A percentile compares a stretch with the other conserved stretches of the same genome.
phyloP scores from a whole-genome alignment of 2,113 vertebrate genomes.

The Hypocryptadius cinnamomeus region DNA sequence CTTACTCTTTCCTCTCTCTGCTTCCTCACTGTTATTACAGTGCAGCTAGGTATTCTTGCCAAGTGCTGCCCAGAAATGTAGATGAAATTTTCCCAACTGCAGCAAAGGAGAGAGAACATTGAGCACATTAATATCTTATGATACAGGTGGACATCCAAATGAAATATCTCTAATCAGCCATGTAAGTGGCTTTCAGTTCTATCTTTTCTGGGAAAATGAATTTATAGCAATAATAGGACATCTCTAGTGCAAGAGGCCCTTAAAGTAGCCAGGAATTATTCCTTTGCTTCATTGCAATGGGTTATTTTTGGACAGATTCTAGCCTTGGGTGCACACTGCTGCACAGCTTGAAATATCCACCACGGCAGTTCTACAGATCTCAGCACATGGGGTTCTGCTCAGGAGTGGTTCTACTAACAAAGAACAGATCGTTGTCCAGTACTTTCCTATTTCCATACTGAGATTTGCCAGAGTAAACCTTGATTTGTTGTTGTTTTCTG shows the following conservation, averaged over 20 bases:
- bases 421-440: neutral
- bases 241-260: neutral
- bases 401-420: neutral
- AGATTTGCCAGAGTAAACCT: neutral
- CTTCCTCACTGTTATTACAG: neutral
- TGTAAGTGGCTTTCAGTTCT: slow-evolving; percentile 13
- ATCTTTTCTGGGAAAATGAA: neutral
- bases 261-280: neutral
- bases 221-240: neutral
- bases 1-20: neutral
- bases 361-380: neutral
- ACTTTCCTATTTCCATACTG: neutral
- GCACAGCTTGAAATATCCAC: neutral
- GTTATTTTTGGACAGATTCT: neutral
- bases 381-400: neutral
- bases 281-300: neutral
- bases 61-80: neutral
- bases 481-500: neutral
- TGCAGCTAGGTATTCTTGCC: neutral
- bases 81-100: neutral
- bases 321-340: neutral
- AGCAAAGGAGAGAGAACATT: neutral
- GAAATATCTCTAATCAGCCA: neutral
- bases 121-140: neutral
- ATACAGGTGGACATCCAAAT: neutral